Percentiles rank a stretch among this genome's conserved stretches.
phyloP scores from a whole-genome alignment of 2,113 vertebrate species.

The Lophochroa leadbeateri region DNA sequence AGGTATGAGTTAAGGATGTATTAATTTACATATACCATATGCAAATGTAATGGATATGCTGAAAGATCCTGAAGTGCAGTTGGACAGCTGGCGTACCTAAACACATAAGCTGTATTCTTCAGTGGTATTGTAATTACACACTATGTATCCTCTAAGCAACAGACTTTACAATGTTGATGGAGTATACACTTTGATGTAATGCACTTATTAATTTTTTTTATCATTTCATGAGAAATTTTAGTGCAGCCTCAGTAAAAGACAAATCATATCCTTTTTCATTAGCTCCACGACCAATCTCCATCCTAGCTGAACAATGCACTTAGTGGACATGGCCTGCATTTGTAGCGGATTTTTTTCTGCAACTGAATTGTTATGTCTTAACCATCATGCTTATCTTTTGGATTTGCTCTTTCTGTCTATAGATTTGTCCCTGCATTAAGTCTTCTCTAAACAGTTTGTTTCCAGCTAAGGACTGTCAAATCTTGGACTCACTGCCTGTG shows the following conservation, averaged over 20 bases:
- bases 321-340: not conserved
- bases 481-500: not conserved
- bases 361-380: not conserved
- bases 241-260: not conserved
- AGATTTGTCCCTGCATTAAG: not conserved
- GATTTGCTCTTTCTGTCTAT: not conserved
- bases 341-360: not conserved
- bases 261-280: not conserved
- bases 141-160: slow-evolving; percentile 27
- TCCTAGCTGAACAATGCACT: not conserved
- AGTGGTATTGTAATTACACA: slow-evolving; percentile 49
- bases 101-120: slow-evolving; percentile 30
- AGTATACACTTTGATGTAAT: not conserved
- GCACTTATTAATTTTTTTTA: not conserved
- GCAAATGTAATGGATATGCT: slow-evolving; percentile 60
- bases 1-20: slow-evolving; percentile 42
- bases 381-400: not conserved
- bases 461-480: not conserved
- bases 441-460: not conserved
- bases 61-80: slow-evolving; percentile 58
- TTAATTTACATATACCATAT: slow-evolving; percentile 50
- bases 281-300: not conserved
- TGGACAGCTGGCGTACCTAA: slow-evolving; percentile 64
- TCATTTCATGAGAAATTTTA: not conserved
- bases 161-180: not conserved